Evolutionary conservation across 2,797 vertebrate species (phyloP).

Genomic region (Spinibarbus caldwelli): DNA sequence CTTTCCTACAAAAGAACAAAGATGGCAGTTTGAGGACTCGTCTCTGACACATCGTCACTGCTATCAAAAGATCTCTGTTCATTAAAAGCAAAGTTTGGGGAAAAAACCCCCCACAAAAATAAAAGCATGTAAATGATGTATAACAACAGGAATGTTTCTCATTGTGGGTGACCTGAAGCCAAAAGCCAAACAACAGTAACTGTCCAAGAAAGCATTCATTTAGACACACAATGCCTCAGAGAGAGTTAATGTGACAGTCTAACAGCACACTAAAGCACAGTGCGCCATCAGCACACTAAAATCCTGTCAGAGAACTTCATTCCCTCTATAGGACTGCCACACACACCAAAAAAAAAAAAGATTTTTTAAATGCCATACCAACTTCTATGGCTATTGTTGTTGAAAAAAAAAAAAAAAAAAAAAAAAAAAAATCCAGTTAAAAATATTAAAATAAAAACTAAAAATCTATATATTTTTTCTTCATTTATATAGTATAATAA

Average conservation of each 20-base stretch:
- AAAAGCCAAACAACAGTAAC: background rate
- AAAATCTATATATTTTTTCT: too few relatives aligned
- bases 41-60: background rate
- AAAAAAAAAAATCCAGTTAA: too few relatives aligned
- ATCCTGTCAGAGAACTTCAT: background rate
- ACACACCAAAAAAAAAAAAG: too few relatives aligned
- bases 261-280: background rate
- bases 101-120: too few relatives aligned
- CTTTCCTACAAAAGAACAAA: constrained; percentile 85
- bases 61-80: too few relatives aligned
- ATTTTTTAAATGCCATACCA: too few relatives aligned
- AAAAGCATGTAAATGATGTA: background rate
- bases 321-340: too few relatives aligned
- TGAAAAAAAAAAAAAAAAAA: too few relatives aligned
- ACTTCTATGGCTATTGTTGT: too few relatives aligned
- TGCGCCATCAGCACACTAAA: background rate
- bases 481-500: too few relatives aligned
- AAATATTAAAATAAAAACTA: too few relatives aligned
- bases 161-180: background rate
- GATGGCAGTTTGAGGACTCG: background rate
- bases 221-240: background rate
- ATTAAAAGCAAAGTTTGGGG: too few relatives aligned
- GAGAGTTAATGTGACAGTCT: background rate
- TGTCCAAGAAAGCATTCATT: background rate
- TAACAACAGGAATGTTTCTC: background rate